Evolutionary conservation across 2,797 vertebrate genomes (phyloP).

Genomic region (Fistularia commersonii): DNA sequence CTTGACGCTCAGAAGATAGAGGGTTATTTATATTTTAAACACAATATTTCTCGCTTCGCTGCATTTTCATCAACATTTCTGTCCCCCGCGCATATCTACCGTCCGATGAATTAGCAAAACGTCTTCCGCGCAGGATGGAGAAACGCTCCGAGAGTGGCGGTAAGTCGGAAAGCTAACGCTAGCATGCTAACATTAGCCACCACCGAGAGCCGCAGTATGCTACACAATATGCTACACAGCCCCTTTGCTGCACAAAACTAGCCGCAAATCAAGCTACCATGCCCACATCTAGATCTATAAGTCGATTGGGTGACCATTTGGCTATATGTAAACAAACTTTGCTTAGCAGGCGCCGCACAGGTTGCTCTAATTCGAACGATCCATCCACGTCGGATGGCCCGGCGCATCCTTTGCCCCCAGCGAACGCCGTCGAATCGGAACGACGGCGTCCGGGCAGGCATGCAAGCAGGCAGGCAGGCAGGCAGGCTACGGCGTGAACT

Average conservation of each 20-base stretch:
- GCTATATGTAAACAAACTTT: too few relatives aligned
- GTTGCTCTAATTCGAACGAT: too few relatives aligned
- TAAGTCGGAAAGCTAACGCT: conserved; percentile 62
- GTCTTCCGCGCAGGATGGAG: conserved; percentile 45
- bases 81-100: not conserved
- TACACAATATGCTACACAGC: conserved; percentile 3
- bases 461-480: too few relatives aligned
- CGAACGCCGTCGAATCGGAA: too few relatives aligned
- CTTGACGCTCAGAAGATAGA: conserved; percentile 61
- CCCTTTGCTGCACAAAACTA: not conserved
- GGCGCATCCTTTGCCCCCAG: too few relatives aligned
- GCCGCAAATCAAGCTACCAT: too few relatives aligned
- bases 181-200: conserved; percentile 45
- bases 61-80: not conserved
- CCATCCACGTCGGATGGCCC: too few relatives aligned
- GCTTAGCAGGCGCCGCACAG: too few relatives aligned
- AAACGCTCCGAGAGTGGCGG: conserved; percentile 48
- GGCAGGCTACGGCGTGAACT: not conserved
- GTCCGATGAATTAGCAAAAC: conserved; percentile 9
- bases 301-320: too few relatives aligned
- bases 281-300: too few relatives aligned
- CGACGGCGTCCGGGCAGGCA: too few relatives aligned
- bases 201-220: conserved; percentile 22
- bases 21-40: conserved; percentile 41
- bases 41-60: not conserved